Evolutionary conservation across 1,140 invertebrate genomes (phyloP), one percentile per base, ranked within the genome.

Genomic region (Xylocopa sonorina): DNA sequence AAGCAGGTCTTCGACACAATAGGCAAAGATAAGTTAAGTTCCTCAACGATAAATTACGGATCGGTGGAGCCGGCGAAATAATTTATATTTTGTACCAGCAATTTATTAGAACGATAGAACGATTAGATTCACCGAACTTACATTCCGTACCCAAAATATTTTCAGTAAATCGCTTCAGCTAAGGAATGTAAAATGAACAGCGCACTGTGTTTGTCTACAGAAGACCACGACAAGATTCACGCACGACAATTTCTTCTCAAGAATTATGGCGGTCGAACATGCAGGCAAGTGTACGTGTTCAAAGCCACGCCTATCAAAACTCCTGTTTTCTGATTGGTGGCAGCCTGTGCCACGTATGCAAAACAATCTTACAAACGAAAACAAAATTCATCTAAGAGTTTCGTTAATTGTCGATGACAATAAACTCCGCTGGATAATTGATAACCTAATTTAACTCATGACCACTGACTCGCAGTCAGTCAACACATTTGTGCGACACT

Each of bases 291-390:
- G 76, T 84, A 82, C 77, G 80, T 66, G 81, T 88, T 79, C 60
- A 58, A 90, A 89, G 86, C 89, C 89, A 90, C 89, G 89, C 89
- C 89, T 90, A 90, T 90, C 78, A 50, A 75, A 82, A 68, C 78
- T 60, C 77, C 55, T 32, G 72, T 78, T 55, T 78, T 68, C 75
- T 76, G 71, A 90, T 90, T 90, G 89, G 89, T 51, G 58, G 63
- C 48, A 29, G 53, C 38, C 60, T 43, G 48, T 90, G 89, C 89
- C 89, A 90, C 89, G 89, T 90, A 90, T 88, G 89, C 89, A 89
- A 76, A 73, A 53, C 62, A 63, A 27, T 57, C 27, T 9, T 24
- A 24, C 50, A 79, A 72, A 58, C 16, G 9, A 68, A 18, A 72
- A 76, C 43, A 43, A 58, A 53, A 69, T 66, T 74, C 58, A 58